Base-by-base conservation (phyloP, 2,797 vertebrate species). In the Notamacropus eugenii region DNA sequence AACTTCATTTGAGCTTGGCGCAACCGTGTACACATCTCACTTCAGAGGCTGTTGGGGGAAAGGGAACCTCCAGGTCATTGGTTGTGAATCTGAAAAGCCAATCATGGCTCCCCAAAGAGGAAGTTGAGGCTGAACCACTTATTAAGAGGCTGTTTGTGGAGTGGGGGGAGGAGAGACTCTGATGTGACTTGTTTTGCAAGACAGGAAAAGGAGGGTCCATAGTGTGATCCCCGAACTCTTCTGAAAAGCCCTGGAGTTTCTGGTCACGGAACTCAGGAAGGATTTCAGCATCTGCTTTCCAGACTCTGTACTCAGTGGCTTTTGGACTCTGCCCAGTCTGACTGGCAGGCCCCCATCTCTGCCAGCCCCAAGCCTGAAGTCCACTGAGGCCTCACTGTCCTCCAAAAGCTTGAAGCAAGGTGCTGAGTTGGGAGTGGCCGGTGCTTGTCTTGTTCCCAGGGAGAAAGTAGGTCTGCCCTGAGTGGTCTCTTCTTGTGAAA, bases 11-110 rank as follows among this genome's bases (percentile, higher is more conserved):
- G 52, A 52, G 52, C 52, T 52, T 52, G 52, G 52, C 6, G 52
- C 52, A 8, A 52, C 5, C 52, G 6, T 52, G 6, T 52, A 52
- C 52, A 52, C 6, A 52, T 52, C 52, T 52, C 52, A 0, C 67
- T 40, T 40, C n/a, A 3, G 40, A 22, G 40, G n/a, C 2, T 24
- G 1, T 8, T 16, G 67, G 74, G n/a, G n/a, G 40, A 40, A 3
- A 0, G n/a, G 16, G 16, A 40, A 2, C 74, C 1, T 9, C 74
- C 9, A 0, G n/a, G 5, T 24, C 3, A 0, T 22, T 74, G n/a
- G 19, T n/a, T 34, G n/a, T 40, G 8, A 40, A 74, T 24, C 19
- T 40, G n/a, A 40, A 74, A 74, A n/a, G n/a, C 19, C 5, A 8
- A 40, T 74, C 16, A 0, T 9, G n/a, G 67, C 5, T 40, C 74